Conservation (phyloP, 2,113 vertebrate genomes). For the Rousettus leschenaultii region DNA sequence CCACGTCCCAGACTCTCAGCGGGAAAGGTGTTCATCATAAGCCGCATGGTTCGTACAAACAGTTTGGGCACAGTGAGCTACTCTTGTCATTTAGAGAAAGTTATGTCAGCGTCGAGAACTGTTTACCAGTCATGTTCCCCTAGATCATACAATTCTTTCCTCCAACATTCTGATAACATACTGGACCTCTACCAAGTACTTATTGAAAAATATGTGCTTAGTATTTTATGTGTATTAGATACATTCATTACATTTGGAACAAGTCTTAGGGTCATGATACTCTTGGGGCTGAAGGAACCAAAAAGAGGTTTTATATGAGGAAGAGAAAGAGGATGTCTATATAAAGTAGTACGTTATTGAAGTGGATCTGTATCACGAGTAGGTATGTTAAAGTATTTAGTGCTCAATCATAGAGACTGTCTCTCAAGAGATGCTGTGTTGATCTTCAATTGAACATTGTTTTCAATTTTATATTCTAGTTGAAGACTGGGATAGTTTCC, state of each 20-base stretch:
- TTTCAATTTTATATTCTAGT: slow-evolving; percentile 82
- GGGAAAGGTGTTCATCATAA: background rate
- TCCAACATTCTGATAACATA: background rate
- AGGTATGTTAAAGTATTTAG: background rate
- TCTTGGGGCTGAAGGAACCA: background rate
- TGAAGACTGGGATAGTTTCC: slow-evolving; percentile 99
- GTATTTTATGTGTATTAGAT: background rate
- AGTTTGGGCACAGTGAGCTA: background rate
- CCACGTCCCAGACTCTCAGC: background rate
- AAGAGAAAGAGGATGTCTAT: background rate
- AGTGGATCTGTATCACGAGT: background rate
- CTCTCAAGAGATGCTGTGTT: background rate
- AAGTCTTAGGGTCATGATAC: background rate
- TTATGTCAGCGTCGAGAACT: background rate
- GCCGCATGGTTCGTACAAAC: background rate
- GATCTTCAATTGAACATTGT: background rate
- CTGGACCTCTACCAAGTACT: background rate
- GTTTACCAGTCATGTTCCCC: background rate
- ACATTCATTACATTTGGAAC: background rate
- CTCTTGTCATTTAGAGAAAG: background rate
- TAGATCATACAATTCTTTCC: background rate
- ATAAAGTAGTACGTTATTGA: background rate
- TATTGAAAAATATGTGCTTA: background rate
- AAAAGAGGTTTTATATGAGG: background rate
- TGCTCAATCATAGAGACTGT: background rate